These are phyloP conservation scores for Turritopsis dohrnii DNA, from an alignment of 30 jellyfish, hydroid and myxozoan genomes.

Conservation along the genomic window DNA sequence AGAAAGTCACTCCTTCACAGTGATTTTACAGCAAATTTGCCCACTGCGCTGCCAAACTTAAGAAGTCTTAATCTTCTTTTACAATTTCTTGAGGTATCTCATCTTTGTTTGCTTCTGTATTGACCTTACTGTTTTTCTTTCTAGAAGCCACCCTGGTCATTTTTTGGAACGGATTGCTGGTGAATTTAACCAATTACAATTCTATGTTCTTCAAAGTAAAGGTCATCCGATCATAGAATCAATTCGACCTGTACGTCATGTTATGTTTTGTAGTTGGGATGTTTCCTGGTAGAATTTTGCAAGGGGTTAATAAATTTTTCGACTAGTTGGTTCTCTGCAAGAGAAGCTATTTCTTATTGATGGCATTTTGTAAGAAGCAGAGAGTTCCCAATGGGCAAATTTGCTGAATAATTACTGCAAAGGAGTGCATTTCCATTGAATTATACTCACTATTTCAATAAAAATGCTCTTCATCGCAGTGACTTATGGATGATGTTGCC, in stretches of 20 bases:
- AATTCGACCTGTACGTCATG: slow-evolving; percentile 64
- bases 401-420: too few species aligned
- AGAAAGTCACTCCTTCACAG: too few species aligned
- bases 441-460: too few species aligned
- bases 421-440: too few species aligned
- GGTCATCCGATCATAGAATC: slow-evolving; percentile 75
- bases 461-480: too few species aligned
- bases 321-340: too few species aligned
- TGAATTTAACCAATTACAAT: slow-evolving; percentile 86
- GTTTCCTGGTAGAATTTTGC: too few species aligned
- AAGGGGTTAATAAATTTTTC: too few species aligned
- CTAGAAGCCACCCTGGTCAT: slow-evolving; percentile 75
- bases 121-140: slow-evolving; percentile 1
- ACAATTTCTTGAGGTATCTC: neutral
- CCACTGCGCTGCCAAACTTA: neutral
- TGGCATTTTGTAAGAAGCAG: too few species aligned
- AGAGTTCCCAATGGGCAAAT: too few species aligned
- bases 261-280: neutral
- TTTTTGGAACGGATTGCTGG: slow-evolving; percentile 92
- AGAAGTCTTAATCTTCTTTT: neutral
- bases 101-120: neutral
- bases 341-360: too few species aligned
- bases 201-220: slow-evolving; percentile 81
- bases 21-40: neutral
- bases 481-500: too few species aligned